These are phyloP conservation scores for Eustalomyia histrio DNA, from an alignment of 2,888 invertebrate genomes.

Conservation along the genomic window DNA sequence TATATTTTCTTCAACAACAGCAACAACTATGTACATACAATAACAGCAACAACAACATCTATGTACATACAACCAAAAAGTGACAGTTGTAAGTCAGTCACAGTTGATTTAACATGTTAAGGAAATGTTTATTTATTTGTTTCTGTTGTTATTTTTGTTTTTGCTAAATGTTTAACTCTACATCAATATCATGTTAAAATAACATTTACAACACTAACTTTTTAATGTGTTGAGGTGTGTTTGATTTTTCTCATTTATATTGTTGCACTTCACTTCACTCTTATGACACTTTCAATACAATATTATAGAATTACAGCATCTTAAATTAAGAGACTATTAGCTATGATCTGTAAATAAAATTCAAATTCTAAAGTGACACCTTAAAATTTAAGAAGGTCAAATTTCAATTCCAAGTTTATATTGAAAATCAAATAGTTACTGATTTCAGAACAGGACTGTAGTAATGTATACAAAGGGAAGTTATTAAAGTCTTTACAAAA, in stretches of 20 bases:
- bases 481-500: too few species aligned
- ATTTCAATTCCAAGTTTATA: too few species aligned
- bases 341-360: too few species aligned
- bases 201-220: neutral
- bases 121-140: conserved; percentile 12
- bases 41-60: neutral
- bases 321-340: too few species aligned
- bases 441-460: too few species aligned
- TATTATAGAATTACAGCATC: neutral
- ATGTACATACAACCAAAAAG: conserved; percentile 35
- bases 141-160: neutral
- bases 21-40: neutral
- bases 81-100: conserved; percentile 68
- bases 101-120: conserved; percentile 64
- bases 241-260: neutral
- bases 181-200: neutral
- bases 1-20: neutral
- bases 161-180: conserved; percentile 7
- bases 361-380: too few species aligned
- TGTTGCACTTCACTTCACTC: conserved; percentile 6
- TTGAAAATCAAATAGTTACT: too few species aligned
- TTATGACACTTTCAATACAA: conserved; percentile 4
- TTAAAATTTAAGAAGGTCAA: too few species aligned
- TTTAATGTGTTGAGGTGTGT: conserved; percentile 41
- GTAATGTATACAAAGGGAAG: too few species aligned